Evolutionary conservation across 2,888 invertebrate species (phyloP), one percentile per base, ranked within the genome.

Genomic region (Villa cingulata): DNA sequence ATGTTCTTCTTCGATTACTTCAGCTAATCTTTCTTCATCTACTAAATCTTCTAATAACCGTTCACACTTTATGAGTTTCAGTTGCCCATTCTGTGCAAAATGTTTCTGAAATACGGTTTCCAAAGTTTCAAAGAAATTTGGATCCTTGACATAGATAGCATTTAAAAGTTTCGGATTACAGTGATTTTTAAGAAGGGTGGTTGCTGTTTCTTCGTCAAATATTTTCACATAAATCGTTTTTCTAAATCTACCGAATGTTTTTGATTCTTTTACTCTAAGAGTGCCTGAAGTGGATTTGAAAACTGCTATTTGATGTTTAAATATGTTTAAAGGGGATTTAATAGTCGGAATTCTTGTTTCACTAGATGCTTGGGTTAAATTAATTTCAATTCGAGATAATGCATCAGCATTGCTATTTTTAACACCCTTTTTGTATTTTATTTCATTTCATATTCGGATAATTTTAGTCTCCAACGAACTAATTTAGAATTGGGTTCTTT

Each of bases 351-450:
- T 43, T 29, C 2, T 10, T 5, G 6, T 14, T 36, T 15, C 15
- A 34, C 15, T 34, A 2, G 15, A 15, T 37, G 29, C 7, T 16
- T 42, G 15, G 7, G 6, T 16, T 27, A 42, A 16, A 16, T 42
- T 23, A 3, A 42, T 40, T 34, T 44, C 18, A 6, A 51, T 45
- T 37, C 50, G 29, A 3, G 47, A 45, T 6, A 54, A 32, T 10
- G 51, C 49, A 36, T 54, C 53, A 2, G 51, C 52, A 39, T 52
- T 53, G 4, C 43, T 18, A n/a, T 53, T 53, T 18, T n/a, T n/a
- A n/a, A n/a, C n/a, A n/a, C n/a, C n/a, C n/a, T n/a, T n/a, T n/a
- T n/a, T n/a, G n/a, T n/a, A 23, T 7, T 29, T 42, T 32, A 27
- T 42, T 17, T 29, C n/a, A 27, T 32, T 16, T 48, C 44, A 32